These are phyloP conservation scores for Cremastinae sp. DNA, from an alignment of 2,888 invertebrate genomes.

Conservation along the genomic window DNA sequence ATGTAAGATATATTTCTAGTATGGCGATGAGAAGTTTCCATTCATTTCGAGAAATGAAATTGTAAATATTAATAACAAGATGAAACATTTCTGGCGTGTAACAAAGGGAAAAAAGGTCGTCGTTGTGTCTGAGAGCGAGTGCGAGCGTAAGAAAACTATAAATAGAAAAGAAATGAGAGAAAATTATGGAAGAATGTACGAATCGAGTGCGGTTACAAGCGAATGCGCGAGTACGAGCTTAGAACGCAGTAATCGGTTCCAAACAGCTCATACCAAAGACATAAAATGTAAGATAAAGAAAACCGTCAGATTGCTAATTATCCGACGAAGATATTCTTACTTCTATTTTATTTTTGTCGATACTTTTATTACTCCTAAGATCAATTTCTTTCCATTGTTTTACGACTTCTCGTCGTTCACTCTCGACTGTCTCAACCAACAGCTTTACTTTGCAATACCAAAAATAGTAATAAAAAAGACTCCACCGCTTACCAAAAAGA, in stretches of 20 bases:
- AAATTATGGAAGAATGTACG: slow-evolving; percentile 29
- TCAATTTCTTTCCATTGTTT: slow-evolving; percentile 19
- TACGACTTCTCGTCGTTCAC: neutral
- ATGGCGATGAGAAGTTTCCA: slow-evolving; percentile 42
- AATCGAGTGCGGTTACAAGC: slow-evolving; percentile 45
- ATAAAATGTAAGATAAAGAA: slow-evolving; percentile 71
- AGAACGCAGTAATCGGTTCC: slow-evolving; percentile 70
- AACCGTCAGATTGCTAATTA: slow-evolving; percentile 16
- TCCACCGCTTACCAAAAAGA: slow-evolving; percentile 42
- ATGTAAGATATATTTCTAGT: slow-evolving; percentile 75
- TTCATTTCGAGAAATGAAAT: slow-evolving; percentile 53
- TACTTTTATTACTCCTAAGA: neutral
- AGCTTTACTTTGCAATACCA: slow-evolving; percentile 71
- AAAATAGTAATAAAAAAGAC: slow-evolving; percentile 40
- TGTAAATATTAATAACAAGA: slow-evolving; percentile 69
- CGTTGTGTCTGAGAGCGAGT: slow-evolving; percentile 29
- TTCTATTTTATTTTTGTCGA: slow-evolving; percentile 35
- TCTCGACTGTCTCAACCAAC: slow-evolving; percentile 67
- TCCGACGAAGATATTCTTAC: slow-evolving; percentile 54
- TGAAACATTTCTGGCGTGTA: neutral
- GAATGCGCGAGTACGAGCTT: slow-evolving; percentile 57
- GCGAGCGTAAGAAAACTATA: slow-evolving; percentile 15
- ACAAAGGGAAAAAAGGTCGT: slow-evolving; percentile 11
- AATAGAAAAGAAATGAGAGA: neutral
- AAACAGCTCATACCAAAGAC: slow-evolving; percentile 80